Evolutionary conservation across 2,113 vertebrate species (phyloP), one percentile per base, ranked within the genome.

Genomic region (Seriola rivoliana): DNA sequence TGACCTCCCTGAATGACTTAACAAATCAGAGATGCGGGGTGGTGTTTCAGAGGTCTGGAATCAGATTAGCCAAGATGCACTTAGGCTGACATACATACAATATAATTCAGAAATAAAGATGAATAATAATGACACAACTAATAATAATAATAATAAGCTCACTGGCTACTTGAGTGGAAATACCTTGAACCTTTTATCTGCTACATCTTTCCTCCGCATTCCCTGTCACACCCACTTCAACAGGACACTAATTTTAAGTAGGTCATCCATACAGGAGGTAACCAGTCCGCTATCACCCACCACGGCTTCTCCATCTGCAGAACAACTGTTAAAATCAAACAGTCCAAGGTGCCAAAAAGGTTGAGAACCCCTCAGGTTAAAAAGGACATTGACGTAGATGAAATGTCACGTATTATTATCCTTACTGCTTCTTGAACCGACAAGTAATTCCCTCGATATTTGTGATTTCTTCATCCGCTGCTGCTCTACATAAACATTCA

Each of bases 221-320:
- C 48, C 13, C 34, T 1, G 34, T 72, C 50, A 71, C 74, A 81
- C 40, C 62, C 66, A 70, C 50, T 84, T 57, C 70, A 65, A 83
- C 70, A 74, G 75, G 64, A 75, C 25, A 6, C 65, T 17, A 38
- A 71, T 71, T 83, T 78, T 54, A 85, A 84, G 74, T 77, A 89
- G 83, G 78, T 86, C 85, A 88, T 74, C 75, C 48, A 70, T 85
- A 85, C 40, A 16, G 82, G 85, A 83, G 82, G 77, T 60, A 71
- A 78, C 44, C 57, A 60, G 46, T 81, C 62, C 57, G 36, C 62
- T 83, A 71, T 71, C 80, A 60, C 58, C 82, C 74, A 79, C 87
- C 80, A 80, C 80, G 55, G 87, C 82, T 85, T 11, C 75, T 88
- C 80, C 80, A 86, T 89, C 87, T 88, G 87, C 75, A 75, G 58